These are phyloP conservation scores for Carassius auratus DNA, from an alignment of 2,113 vertebrate species.

Conservation along the genomic window DNA sequence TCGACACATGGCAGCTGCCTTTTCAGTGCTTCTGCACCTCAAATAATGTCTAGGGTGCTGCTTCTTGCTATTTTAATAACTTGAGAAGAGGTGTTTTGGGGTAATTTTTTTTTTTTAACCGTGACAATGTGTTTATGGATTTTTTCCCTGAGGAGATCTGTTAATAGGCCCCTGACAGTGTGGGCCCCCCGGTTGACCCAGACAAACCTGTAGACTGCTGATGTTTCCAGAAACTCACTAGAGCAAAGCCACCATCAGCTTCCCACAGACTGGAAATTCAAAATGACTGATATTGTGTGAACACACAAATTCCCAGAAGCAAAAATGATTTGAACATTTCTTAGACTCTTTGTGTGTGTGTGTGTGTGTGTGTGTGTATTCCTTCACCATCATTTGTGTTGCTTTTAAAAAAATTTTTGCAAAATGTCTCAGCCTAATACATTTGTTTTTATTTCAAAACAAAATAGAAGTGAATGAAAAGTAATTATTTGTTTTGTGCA, in stretches of 20 bases:
- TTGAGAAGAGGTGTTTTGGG: too few species aligned
- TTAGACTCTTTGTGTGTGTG: background rate
- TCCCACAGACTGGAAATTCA: too few species aligned
- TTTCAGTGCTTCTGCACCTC: background rate
- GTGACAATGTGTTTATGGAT: background rate
- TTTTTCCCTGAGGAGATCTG: too few species aligned
- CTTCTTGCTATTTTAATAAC: background rate
- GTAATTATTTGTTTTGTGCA: background rate
- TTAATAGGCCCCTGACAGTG: background rate
- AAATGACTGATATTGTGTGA: background rate
- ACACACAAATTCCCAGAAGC: background rate
- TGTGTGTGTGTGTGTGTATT: background rate
- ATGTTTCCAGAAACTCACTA: background rate
- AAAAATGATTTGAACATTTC: background rate
- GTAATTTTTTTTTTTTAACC: background rate
- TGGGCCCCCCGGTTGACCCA: background rate
- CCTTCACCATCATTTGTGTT: too few species aligned
- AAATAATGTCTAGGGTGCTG: background rate
- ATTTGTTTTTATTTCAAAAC: background rate
- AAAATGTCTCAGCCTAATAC: background rate
- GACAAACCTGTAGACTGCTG: slow-evolving; percentile 33
- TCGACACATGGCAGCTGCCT: background rate
- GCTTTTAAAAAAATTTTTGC: background rate
- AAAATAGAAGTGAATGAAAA: background rate
- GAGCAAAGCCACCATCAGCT: too few species aligned